phyloP scores from a whole-genome alignment of 2,113 vertebrate species.

The Oncorhynchus masou region DNA sequence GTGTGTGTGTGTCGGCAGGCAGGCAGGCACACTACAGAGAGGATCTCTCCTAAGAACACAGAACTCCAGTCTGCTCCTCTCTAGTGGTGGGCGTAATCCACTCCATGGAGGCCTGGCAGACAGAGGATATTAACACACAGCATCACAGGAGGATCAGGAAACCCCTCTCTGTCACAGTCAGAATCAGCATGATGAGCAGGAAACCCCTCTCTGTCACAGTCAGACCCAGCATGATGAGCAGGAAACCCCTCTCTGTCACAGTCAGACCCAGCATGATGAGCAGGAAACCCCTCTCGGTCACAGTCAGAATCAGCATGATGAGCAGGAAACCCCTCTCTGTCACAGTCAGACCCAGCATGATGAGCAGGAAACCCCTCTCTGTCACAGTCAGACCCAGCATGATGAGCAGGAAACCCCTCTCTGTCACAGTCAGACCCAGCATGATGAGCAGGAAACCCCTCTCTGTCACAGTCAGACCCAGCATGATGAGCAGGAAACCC shows the following conservation, averaged over 20 bases:
- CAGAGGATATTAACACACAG: slow-evolving; percentile 48
- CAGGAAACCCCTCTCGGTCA: not conserved
- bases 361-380: not conserved
- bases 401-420: not conserved
- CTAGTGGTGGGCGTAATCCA: slow-evolving; percentile 53
- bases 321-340: not conserved
- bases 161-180: not conserved
- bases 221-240: slow-evolving; percentile 26
- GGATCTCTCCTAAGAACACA: slow-evolving; percentile 50
- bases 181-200: not conserved
- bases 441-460: slow-evolving; percentile 10
- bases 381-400: slow-evolving; percentile 20
- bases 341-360: slow-evolving; percentile 22
- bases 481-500: slow-evolving; percentile 18
- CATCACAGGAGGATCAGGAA: slow-evolving; percentile 37
- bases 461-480: slow-evolving; percentile 2
- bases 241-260: not conserved
- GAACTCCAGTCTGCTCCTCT: slow-evolving; percentile 44
- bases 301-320: slow-evolving; percentile 22
- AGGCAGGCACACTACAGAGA: not conserved
- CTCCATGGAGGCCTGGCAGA: slow-evolving; percentile 41
- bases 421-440: slow-evolving; percentile 14
- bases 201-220: not conserved
- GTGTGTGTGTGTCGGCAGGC: not conserved
- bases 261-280: slow-evolving; percentile 27